Evolutionary conservation across 2,888 invertebrate genomes (phyloP), one percentile per base, ranked within the genome.

Genomic region (Agrotis segetum): DNA sequence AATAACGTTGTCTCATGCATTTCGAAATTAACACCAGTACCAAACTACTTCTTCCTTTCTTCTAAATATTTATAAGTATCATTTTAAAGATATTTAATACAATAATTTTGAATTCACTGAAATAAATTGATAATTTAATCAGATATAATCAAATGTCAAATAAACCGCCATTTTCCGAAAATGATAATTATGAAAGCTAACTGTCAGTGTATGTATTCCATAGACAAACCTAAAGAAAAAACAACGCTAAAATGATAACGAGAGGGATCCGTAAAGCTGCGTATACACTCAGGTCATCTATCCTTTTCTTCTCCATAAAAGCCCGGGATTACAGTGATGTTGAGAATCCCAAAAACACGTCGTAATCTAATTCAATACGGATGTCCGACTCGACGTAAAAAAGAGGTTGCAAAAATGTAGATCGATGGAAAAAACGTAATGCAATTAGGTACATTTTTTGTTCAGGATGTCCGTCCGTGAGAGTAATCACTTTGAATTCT

Each of bases 361-460:
- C 40, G 40, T 9, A 40, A 9, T 40, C 34, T 34, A 34, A 47
- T 24, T n/a, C 24, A 14, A 14, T 3, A 14, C 53, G 46, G 46
- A 46, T 53, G 46, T 21, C 53, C n/a, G n/a, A 16, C n/a, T n/a
- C 46, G 46, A 53, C n/a, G 7, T 17, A 29, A 52, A 19, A 14
- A 19, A 46, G 46, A 53, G 1, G 14, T 47, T n/a, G 0, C 24
- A 17, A 24, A 52, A 21, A 29, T 65, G 29, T 24, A 67, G 50
- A 53, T 53, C 46, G 34, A n/a, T 53, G 1, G 29, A 21, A 21
- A 46, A 53, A 68, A 44, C 29, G 69, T 90, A 88, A 91, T 92
- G 91, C 90, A 90, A 91, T 93, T 92, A 90, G 73, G 40, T 40
- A 40, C 40, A 78, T 88, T 92, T 92, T 92, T 93, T 92, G 89